These are phyloP conservation scores for Mola mola DNA, from an alignment of 2,113 vertebrate species.

Conservation along the genomic window DNA sequence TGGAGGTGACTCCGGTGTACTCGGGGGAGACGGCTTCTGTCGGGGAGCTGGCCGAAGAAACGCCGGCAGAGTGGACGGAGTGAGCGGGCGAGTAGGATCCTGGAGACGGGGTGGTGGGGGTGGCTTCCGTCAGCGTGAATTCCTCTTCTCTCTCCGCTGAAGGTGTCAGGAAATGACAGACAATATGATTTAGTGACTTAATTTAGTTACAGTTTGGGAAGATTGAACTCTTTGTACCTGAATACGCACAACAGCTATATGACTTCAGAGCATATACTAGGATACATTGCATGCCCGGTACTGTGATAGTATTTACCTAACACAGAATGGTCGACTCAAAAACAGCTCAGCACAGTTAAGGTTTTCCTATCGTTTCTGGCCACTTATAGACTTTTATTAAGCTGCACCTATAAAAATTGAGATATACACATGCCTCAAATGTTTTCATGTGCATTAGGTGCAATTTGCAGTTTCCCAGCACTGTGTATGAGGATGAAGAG, in stretches of 20 bases:
- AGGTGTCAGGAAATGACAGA: slow-evolving; percentile 7
- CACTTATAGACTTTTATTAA: not conserved
- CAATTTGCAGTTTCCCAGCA: not conserved
- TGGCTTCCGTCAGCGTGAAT: slow-evolving; percentile 84
- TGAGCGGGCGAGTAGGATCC: slow-evolving; percentile 91
- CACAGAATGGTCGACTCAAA: not conserved
- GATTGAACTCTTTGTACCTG: too few relatives aligned
- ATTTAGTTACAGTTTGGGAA: too few relatives aligned
- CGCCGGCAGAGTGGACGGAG: slow-evolving; percentile 88
- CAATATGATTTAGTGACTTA: too few relatives aligned
- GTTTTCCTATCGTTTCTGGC: too few relatives aligned
- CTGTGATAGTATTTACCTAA: not conserved
- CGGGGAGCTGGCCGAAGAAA: slow-evolving; percentile 87
- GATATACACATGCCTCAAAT: not conserved
- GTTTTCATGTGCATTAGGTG: not conserved
- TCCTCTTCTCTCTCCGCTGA: slow-evolving; percentile 89
- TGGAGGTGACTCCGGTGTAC: slow-evolving; percentile 83
- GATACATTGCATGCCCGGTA: too few relatives aligned
- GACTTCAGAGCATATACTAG: too few relatives aligned
- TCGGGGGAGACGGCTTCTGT: slow-evolving; percentile 91
- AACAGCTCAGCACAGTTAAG: not conserved
- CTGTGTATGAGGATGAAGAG: not conserved
- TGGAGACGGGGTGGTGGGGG: slow-evolving; percentile 88
- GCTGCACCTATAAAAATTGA: not conserved
- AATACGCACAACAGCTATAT: too few relatives aligned